Percentiles rank a stretch among this genome's conserved stretches.
Evolutionary conservation across 2,797 vertebrate species (phyloP).

Genomic region (Arvicola amphibius): DNA sequence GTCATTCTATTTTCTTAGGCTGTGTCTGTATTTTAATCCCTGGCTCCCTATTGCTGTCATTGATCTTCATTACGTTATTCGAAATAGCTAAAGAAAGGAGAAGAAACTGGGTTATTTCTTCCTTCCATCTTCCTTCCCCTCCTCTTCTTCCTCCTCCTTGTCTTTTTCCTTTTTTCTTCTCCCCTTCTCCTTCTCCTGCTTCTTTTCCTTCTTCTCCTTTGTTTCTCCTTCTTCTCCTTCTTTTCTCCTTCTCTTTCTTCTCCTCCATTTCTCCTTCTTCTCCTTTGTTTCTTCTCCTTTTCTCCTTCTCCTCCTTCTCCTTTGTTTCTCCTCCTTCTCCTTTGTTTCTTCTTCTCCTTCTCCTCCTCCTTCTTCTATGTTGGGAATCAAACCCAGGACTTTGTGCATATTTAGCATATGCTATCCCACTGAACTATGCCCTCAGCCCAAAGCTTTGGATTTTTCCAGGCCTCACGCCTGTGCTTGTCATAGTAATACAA

Average conservation of each 20-base stretch:
- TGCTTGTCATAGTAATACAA: not conserved
- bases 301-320: not conserved
- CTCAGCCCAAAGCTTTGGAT: not conserved
- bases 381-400: not conserved
- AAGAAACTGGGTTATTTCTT: not conserved
- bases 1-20: slow-evolving; percentile 42
- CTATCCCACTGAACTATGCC: not conserved
- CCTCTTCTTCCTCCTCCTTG: not conserved
- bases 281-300: too few relatives aligned
- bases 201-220: too few relatives aligned
- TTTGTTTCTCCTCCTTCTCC: too few relatives aligned
- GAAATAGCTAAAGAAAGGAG: not conserved
- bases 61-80: not conserved
- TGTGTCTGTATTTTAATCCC: slow-evolving; percentile 31
- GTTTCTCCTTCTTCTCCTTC: not conserved
- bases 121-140: too few relatives aligned
- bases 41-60: slow-evolving; percentile 6
- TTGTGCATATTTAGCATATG: not conserved
- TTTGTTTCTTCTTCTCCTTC: not conserved
- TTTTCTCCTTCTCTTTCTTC: not conserved
- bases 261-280: too few relatives aligned
- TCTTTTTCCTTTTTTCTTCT: too few relatives aligned
- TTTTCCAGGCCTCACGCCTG: not conserved
- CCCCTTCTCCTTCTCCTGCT: not conserved
- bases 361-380: not conserved